Conservation (phyloP, 2,888 invertebrate species). For the Drosophila neonasuta region DNA sequence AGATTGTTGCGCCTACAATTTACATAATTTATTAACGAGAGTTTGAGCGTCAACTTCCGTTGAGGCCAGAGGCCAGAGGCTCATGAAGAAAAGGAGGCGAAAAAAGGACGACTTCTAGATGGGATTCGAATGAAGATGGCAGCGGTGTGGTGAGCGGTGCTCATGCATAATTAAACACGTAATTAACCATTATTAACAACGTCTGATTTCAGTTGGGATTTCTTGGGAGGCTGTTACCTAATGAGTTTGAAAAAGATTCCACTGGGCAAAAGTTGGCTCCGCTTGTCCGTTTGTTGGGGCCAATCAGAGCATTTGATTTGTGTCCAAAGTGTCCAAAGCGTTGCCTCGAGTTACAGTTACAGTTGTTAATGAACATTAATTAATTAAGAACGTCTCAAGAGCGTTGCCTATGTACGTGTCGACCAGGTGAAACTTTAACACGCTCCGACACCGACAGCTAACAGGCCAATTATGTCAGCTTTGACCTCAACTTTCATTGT, state of each 20-base stretch:
- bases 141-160: slow-evolving; percentile 46
- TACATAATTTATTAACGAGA: slow-evolving; percentile 76
- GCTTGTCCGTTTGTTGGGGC: slow-evolving; percentile 10
- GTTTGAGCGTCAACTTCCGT: slow-evolving; percentile 73
- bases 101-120: slow-evolving; percentile 14
- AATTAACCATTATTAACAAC: slow-evolving; percentile 77
- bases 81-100: slow-evolving; percentile 18
- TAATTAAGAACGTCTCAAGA: slow-evolving; percentile 56
- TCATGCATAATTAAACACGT: slow-evolving; percentile 77
- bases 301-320: slow-evolving; percentile 73
- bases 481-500: slow-evolving; percentile 25
- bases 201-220: slow-evolving; percentile 68
- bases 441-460: slow-evolving; percentile 34
- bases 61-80: slow-evolving; percentile 39
- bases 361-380: slow-evolving; percentile 69
- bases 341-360: slow-evolving; percentile 31
- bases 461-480: slow-evolving; percentile 64
- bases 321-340: slow-evolving; percentile 38
- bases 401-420: slow-evolving; percentile 50
- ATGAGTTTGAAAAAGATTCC: slow-evolving; percentile 70
- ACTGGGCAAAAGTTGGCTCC: slow-evolving; percentile 42
- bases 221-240: slow-evolving; percentile 58
- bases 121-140: slow-evolving; percentile 1
- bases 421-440: slow-evolving; percentile 50
- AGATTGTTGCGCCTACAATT: slow-evolving; percentile 73